Base-by-base conservation (phyloP, 2,113 vertebrate genomes). In the Uria lomvia region DNA sequence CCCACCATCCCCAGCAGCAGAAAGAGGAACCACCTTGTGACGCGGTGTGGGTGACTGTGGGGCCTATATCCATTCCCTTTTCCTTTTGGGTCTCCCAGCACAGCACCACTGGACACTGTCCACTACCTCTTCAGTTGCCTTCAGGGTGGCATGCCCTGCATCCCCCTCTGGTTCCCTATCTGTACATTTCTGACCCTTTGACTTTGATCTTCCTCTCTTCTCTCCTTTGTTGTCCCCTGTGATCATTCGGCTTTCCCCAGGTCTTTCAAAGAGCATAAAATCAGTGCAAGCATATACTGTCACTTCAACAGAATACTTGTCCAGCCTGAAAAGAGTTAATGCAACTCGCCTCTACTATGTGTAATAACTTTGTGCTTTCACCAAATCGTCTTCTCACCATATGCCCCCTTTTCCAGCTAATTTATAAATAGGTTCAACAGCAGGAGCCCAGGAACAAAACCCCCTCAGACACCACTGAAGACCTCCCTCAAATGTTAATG, bases 1-100 rank as follows among this genome's bases (percentile, higher is more conserved):
- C 87, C 70, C 53, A 58, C 36, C 34, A 79, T 60, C 81, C 30
- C 49, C 84, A 86, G 36, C 27, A 91, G 53, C 53, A 90, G 62
- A 97, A 97, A 96, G 96, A 90, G 92, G 96, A 96, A 97, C 42
- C 14, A 62, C 49, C 24, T 73, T 19, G 24, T 87, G 56, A 63
- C 0, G 0, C 6, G 15, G 49, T 65, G 27, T 21, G 81, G 43
- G 53, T 79, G 62, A 70, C 49, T n/a, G 21, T 0, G 0, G 15
- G 36, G 36, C 50, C 30, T 59, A 1, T 17, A 67, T 91, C 52
- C 43, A 42, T 63, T 94, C 81, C 78, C 45, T 82, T 94, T 82
- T 92, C 45, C 26, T 67, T 42, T 53, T 27, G 60, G n/a, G 5
- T 82, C 66, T 68, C 40, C 29, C 30, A 75, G 60, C 21, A 40